A percentile compares a stretch with the other conserved stretches of the same genome.
Evolutionary conservation across 2,888 invertebrate genomes (phyloP).

Genomic region (Linnaemya vulpina): DNA sequence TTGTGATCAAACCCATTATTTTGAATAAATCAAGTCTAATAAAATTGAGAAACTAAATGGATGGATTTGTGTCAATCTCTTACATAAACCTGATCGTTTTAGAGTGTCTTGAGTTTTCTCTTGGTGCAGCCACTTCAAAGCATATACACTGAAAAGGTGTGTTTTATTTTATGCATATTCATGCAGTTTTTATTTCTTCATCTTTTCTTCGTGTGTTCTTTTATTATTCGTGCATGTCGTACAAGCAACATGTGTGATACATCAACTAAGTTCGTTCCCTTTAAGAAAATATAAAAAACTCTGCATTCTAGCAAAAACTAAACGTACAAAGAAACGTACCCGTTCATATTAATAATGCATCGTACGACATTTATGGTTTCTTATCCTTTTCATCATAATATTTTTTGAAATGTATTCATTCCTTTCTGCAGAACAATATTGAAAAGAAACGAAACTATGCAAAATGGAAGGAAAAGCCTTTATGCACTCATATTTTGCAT

Average conservation of each 20-base stretch:
- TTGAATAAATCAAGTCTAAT: no score
- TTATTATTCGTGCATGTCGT: constrained; percentile 23
- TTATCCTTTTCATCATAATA: constrained; percentile 68
- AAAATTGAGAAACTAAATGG: no score
- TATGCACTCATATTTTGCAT: background rate
- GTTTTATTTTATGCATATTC: constrained; percentile 56
- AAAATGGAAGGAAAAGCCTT: constrained; percentile 27
- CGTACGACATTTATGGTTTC: constrained; percentile 64
- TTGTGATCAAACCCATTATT: no score
- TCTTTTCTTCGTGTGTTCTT: constrained; percentile 3
- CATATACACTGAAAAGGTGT: constrained; percentile 60
- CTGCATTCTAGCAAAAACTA: background rate
- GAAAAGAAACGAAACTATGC: constrained; percentile 12
- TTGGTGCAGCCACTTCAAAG: constrained; percentile 1
- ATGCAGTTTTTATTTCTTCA: constrained; percentile 18
- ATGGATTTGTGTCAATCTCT: no score
- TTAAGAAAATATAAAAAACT: background rate
- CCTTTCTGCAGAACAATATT: constrained; percentile 4
- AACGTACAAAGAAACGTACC: constrained; percentile 14
- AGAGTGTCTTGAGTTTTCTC: background rate
- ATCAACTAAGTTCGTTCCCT: background rate
- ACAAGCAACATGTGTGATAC: constrained; percentile 62
- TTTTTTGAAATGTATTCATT: constrained; percentile 14
- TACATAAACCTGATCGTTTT: background rate
- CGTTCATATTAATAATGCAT: constrained; percentile 60